Base-by-base conservation (phyloP, 1,140 invertebrate genomes). In the Nebria ingens region DNA sequence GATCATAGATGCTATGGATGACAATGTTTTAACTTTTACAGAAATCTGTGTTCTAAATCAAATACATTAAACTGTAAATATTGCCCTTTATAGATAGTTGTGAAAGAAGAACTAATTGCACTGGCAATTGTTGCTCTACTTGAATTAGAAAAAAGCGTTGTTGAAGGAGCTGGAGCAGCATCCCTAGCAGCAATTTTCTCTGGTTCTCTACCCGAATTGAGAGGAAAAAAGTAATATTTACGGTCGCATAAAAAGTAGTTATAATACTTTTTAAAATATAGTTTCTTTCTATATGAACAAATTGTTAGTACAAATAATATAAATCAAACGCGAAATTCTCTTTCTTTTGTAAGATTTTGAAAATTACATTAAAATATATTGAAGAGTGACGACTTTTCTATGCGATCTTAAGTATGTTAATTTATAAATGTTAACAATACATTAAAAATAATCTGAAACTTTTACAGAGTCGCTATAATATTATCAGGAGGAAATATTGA, bases 401-500 rank as follows among this genome's bases (percentile, higher is more conserved):
- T n/a, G n/a, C 13, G 19, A 19, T 61, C 45, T 38, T 29, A 53
- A 51, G 40, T 54, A 40, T 55, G 58, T 57, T 21, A 51, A 55
- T 53, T 52, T 38, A 45, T 40, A 19, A n/a, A 12, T 19, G 4
- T 4, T 13, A 13, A 4, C 3, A 11, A 34, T 55, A 29, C n/a
- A n/a, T n/a, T n/a, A n/a, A n/a, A n/a, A n/a, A 19, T 12, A 38
- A n/a, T 40, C 12, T 51, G 3, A 58, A 19, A 29, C 15, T 9
- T 45, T 17, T 20, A 19, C 58, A 84, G 83, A 63, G 83, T 88
- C 13, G 84, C 86, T 1, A 72, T 81, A 52, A 73, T 82, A 50
- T 63, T 86, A 12, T 83, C 77, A 65, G 86, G 86, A 22, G 86
- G 86, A 38, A 89, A 89, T 64, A 85, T 87, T 52, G 86, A 87